Base-by-base conservation (phyloP, 2,888 invertebrate species). In the Ormyrus pomaceus region DNA sequence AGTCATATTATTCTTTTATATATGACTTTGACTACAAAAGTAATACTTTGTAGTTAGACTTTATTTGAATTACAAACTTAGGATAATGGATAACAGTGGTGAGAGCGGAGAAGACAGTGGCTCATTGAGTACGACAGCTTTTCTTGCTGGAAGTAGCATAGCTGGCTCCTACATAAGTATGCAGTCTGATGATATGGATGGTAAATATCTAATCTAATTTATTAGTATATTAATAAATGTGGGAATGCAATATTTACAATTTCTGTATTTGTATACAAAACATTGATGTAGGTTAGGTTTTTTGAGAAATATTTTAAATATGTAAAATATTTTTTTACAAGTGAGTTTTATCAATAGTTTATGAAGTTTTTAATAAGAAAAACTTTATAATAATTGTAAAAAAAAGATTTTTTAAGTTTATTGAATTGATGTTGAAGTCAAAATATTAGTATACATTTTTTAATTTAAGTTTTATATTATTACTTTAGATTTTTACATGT, bases 31-130 rank as follows among this genome's bases (percentile, higher is more conserved):
- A 34, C 34, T 34, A 34, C 34, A 11, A 56, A 56, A 56, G 0
- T n/a, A 55, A 55, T 55, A 2, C 55, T 0, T 55, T 55, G 4
- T 6, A 55, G 6, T 55, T 55, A 5, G 13, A 56, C 56, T 56
- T 11, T 56, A 5, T 56, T 56, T 56, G 10, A n/a, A 56, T n/a
- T 56, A 56, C n/a, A 55, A n/a, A n/a, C 11, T 56, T 53, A 56
- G 13, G 13, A 34, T 34, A 34, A 90, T 90, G 90, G 90, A 90
- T 85, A 90, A 90, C 62, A 90, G 90, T 74, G 89, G 90, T 64
- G 90, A 90, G 84, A 90, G 90, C 82, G 90, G 89, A 3, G 90
- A 90, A 69, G 90, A 90, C 72, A 88, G 87, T n/a, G 88, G 88
- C n/a, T 89, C 90, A n/a, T 82, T 89, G 45, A 87, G 88, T 10